Base-by-base conservation (phyloP, 1,140 invertebrate species). In the Drosophila busckii region DNA sequence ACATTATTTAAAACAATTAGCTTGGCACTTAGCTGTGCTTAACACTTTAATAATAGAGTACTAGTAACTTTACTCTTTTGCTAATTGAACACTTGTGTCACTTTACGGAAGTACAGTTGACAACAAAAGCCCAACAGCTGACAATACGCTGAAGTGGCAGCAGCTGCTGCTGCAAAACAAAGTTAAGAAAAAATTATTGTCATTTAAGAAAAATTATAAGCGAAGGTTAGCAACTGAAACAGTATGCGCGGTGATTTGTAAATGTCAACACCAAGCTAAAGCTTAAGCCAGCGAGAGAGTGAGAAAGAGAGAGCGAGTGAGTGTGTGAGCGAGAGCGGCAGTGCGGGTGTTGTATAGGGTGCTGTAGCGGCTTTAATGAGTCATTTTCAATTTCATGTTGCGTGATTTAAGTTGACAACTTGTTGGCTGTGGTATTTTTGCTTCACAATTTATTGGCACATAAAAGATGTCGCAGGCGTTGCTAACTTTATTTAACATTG, bases 401-500 rank as follows among this genome's bases (percentile, higher is more conserved):
- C 69, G 75, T 82, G 73, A 78, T 80, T 76, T 67, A 67, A 55
- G 54, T 61, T 46, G 56, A 67, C 71, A 54, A 62, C 52, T 67
- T 54, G 70, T 56, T 54, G 61, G 32, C 41, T 29, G 25, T 63
- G 63, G 63, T 71, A 71, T 68, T 78, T 66, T 54, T 44, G 41
- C 37, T 73, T 17, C 60, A n/a, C n/a, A 78, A 82, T 82, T 82
- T 82, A 82, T 82, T 60, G 41, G 66, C 61, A 68, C 75, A 80
- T 80, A 75, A 82, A 82, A 75, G 69, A 38, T 80, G 71, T 82
- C 70, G 65, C 69, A 75, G 75, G 75, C 75, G 76, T 82, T 80
- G 65, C 69, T 60, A 80, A 80, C 75, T 83, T 83, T 83, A 75
- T 73, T 80, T 82, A 75, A 78, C 64, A 42, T 37, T 41, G 55